phyloP scores from a whole-genome alignment of 2,113 vertebrate genomes.

The Cinclus mexicanus region DNA sequence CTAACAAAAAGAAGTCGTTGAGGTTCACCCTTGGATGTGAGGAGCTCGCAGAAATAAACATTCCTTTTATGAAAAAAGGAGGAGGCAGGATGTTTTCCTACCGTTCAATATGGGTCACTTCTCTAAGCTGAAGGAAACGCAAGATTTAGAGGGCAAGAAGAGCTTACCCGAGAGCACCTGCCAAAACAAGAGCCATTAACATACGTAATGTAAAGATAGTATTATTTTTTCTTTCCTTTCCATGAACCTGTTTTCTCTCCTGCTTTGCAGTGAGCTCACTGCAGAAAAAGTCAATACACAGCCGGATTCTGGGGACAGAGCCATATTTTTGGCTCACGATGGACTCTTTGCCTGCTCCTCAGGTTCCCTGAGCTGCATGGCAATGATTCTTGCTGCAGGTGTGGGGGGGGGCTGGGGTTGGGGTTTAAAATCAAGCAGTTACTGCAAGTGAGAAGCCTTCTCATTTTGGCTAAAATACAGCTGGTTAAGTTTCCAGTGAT shows the following conservation, averaged over 20 bases:
- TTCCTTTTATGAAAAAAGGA: slow-evolving; percentile 73
- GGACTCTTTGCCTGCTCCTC: not conserved
- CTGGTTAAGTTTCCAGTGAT: not conserved
- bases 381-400: not conserved
- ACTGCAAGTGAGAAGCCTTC: not conserved
- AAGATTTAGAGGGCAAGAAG: slow-evolving; percentile 32
- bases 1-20: slow-evolving; percentile 65
- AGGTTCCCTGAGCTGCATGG: not conserved
- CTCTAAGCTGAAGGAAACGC: slow-evolving; percentile 58
- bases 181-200: slow-evolving; percentile 52
- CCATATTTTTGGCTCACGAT: not conserved
- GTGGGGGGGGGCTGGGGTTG: not conserved
- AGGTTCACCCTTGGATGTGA: slow-evolving; percentile 66
- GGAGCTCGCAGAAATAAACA: slow-evolving; percentile 68
- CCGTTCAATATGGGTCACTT: slow-evolving; percentile 5
- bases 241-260: slow-evolving; percentile 36
- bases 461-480: not conserved
- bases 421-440: not conserved
- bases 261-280: slow-evolving; percentile 14
- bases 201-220: not conserved
- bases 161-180: slow-evolving; percentile 63
- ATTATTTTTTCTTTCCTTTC: not conserved
- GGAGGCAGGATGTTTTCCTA: slow-evolving; percentile 40
- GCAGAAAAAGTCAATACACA: slow-evolving; percentile 5
- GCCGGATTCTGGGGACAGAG: not conserved